phyloP scores from a whole-genome alignment of 2,113 vertebrate genomes.

The Psilopsiagon aurifrons region DNA sequence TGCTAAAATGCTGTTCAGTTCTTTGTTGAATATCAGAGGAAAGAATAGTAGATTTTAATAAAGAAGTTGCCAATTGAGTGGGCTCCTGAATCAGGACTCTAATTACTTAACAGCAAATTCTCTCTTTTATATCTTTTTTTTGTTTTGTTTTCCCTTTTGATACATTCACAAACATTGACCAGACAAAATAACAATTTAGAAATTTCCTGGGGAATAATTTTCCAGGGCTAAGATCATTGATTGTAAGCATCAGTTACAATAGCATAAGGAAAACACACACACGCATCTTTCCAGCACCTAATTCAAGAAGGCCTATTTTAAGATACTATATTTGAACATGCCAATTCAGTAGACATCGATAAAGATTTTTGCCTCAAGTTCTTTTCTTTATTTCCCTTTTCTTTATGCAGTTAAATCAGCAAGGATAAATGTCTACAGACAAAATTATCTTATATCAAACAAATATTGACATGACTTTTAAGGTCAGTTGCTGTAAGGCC shows the following conservation, averaged over 20 bases:
- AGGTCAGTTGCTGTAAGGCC: slow-evolving; percentile 64
- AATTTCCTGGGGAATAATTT: not conserved
- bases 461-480: slow-evolving; percentile 71
- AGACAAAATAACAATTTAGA: not conserved
- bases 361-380: slow-evolving; percentile 47
- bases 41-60: slow-evolving; percentile 38
- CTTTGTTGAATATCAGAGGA: not conserved
- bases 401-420: slow-evolving; percentile 40
- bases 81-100: not conserved
- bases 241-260: not conserved
- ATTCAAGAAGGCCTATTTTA: slow-evolving; percentile 15
- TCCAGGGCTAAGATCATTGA: not conserved
- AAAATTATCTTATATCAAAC: slow-evolving; percentile 67
- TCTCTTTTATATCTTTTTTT: not conserved
- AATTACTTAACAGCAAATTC: not conserved
- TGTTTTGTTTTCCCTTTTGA: not conserved
- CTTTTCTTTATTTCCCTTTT: slow-evolving; percentile 47
- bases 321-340: slow-evolving; percentile 24
- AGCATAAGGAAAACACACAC: not conserved
- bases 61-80: not conserved
- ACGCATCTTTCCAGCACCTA: not conserved
- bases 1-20: not conserved
- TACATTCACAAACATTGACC: not conserved
- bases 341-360: not conserved
- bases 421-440: slow-evolving; percentile 62